Base-by-base conservation (phyloP, 2,113 vertebrate species). In the Anolis sagrei region DNA sequence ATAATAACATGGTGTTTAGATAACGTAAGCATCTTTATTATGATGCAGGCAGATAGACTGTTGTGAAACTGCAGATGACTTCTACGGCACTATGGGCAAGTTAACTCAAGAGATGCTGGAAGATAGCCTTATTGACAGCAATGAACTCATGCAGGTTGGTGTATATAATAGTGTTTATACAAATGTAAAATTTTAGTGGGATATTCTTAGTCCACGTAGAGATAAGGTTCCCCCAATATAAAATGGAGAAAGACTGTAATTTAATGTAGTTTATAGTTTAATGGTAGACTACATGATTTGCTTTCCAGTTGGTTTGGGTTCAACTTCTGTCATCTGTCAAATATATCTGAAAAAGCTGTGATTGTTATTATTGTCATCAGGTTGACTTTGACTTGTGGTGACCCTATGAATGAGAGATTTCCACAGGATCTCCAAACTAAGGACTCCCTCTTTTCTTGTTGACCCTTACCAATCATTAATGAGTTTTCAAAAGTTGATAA, bases 101-200 rank as follows among this genome's bases (percentile, higher is more conserved):
- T 96, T 99, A 36, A 98, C 99, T 3, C 98, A 98, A 95, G 98
- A 99, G 95, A 99, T 99, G 98, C 95, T 99, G 82, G 98, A 99
- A 91, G 95, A 97, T 79, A 97, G 95, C 89, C 97, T 99, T 72
- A 95, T 99, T 70, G 97, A 98, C 78, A 97, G 98, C 82, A 94
- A 97, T 44, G 97, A 99, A 19, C 98, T 99, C 90, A 98, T 99
- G 97, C 99, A 99, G 97, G 99, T 98, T 86, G 95, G 94, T 89
- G 79, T 58, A 13, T 58, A 58, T 58, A 58, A 10, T 61, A 39
- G 9, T 4, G 1, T 2, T 64, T 54, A 48, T 25, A 23, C 48
- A 64, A 80, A 74, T 7, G 19, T 80, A 54, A 19, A 74, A 74
- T 18, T 54, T 48, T 48, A 27, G 61, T 36, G 49, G 74, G 25